Evolutionary conservation across 2,113 vertebrate genomes (phyloP).

Genomic region (Dasypus novemcinctus): DNA sequence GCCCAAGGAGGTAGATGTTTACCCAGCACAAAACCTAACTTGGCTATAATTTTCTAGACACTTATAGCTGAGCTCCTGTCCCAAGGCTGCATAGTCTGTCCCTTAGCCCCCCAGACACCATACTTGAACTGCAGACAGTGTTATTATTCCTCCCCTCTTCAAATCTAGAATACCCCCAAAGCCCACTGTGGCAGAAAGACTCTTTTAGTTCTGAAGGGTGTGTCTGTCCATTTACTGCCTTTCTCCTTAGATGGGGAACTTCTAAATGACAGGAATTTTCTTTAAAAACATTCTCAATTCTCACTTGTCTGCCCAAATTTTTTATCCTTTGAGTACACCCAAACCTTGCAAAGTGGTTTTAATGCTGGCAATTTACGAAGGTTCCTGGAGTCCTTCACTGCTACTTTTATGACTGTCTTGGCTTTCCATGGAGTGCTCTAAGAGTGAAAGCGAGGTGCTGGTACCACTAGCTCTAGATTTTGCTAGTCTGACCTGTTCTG

Average conservation of each 20-base stretch:
- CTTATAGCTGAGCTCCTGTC: not conserved
- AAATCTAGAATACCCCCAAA: not conserved
- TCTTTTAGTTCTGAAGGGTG: constrained; percentile 10
- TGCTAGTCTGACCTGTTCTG: not conserved
- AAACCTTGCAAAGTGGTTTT: constrained; percentile 62
- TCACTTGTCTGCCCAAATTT: constrained; percentile 30
- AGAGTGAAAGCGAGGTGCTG: not conserved
- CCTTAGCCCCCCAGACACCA: not conserved
- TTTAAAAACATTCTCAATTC: constrained; percentile 56
- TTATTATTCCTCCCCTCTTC: not conserved
- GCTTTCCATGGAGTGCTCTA: constrained; percentile 15
- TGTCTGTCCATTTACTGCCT: constrained; percentile 51
- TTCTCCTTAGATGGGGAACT: constrained; percentile 54
- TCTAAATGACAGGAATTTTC: constrained; percentile 64
- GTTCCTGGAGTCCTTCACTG: constrained; percentile 20
- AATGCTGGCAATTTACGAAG: constrained; percentile 38
- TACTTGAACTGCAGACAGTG: not conserved
- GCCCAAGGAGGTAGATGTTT: not conserved
- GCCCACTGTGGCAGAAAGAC: not conserved
- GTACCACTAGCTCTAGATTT: not conserved
- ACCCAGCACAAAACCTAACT: not conserved
- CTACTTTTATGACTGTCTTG: not conserved
- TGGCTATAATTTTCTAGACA: not conserved
- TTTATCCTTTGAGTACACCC: constrained; percentile 33
- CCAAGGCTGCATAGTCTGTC: not conserved